Evolutionary conservation across 2,113 vertebrate species (phyloP), one percentile per base, ranked within the genome.

Genomic region (Eptesicus fuscus): DNA sequence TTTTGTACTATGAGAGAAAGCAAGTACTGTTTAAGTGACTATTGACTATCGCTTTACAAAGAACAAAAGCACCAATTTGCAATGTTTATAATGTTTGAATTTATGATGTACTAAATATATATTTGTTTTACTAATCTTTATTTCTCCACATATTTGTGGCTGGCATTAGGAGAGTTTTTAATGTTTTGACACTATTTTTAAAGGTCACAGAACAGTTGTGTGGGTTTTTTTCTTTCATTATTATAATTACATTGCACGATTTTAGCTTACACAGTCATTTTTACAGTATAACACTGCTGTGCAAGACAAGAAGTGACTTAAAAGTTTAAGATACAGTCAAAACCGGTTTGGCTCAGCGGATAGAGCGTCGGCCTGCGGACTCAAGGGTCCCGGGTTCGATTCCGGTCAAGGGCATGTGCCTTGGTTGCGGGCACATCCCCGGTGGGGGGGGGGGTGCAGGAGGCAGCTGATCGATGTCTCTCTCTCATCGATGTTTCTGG

Each of bases 211-310:
- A 71, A 79, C 23, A 83, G 10, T 30, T 56, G 10, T 10, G 4
- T 63, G 61, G 22, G 22, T 10, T 25, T 53, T 56, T 87, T 49
- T 83, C 44, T n/a, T 49, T 42, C 61, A 32, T 37, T 80, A 5
- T 42, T 25, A 44, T 23, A 20, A 8, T n/a, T 16, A 70, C 2
- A 20, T 69, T 11, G 4, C 14, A 20, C 32, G 5, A 14, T 71
- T 85, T 83, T 40, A 30, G 76, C 22, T 28, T 30, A 22, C 14
- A 56, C 0, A 9, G 8, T 13, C 7, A 78, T 53, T 86, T 88
- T n/a, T 7, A 76, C 0, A 20, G 23, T 0, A 20, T 13, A 7
- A 1, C 70, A 40, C 23, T 37, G 30, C 12, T 47, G n/a, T 32
- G 65, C 18, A 42, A 80, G 67, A 56, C 0, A 1, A 83, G 23